Evolutionary conservation across 2,888 invertebrate genomes (phyloP), one percentile per base, ranked within the genome.

Genomic region (Elmis aenea): DNA sequence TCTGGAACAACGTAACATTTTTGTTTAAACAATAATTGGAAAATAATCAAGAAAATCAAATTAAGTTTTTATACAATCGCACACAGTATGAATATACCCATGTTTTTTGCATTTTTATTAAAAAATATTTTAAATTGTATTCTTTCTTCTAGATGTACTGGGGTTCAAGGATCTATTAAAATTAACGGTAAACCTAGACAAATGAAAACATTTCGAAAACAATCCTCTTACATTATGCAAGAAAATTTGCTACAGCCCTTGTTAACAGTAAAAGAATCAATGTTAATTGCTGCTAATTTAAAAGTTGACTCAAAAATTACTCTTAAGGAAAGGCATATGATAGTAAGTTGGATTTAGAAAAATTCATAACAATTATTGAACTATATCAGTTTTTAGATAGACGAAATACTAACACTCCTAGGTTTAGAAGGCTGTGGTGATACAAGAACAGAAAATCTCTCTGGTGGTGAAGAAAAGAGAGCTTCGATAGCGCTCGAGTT

Each of bases 391-490:
- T 48, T 59, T 1, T 62, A 91, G 91, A 87, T 95, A 48, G 77
- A 81, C 44, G 87, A 91, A 54, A 83, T 94, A 31, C 66, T 96
- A 29, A 78, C 79, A 8, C 85, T 83, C 1, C 68, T 96, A 23
- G 83, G 87, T 12, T 68, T 96, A 35, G 67, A 69, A 0, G 79
- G 80, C 29, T 72, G 83, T 1, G 81, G 82, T 57, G 73, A 83
- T 41, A 94, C 93, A 0, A 72, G 81, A 43, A 86, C 91, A 50
- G 75, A 73, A 5, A 76, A 76, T 50, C 72, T 96, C 33, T 94
- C 93, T 3, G 95, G 95, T 0, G 96, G 96, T 0, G 95, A 96
- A 66, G 81, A 81, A 59, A 96, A 95, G 60, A 74, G 95, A 31
- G 71, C 96, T 3, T 92, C 93, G 16, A 91, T 96, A 38, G 95